Percentiles rank a stretch among this genome's conserved stretches.
phyloP scores from a whole-genome alignment of 2,797 vertebrate genomes.

The Danionella dracula region DNA sequence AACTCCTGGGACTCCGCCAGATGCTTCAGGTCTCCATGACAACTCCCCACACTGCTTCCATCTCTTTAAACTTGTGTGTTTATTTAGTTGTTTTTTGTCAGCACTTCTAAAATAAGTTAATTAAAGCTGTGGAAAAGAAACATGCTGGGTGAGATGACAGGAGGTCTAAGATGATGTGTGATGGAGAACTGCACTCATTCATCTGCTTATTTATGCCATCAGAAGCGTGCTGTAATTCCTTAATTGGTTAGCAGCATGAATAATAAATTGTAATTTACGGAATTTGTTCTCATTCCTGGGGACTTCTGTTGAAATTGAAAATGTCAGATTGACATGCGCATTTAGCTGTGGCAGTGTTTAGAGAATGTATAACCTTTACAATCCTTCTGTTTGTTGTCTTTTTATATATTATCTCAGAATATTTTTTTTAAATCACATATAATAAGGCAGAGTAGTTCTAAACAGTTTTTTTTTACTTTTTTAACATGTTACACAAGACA shows the following conservation, averaged over 20 bases:
- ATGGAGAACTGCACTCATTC: conserved; percentile 70
- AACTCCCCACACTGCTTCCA: conserved; percentile 65
- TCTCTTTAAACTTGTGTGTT: conserved; percentile 65
- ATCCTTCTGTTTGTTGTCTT: background rate
- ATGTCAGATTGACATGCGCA: background rate
- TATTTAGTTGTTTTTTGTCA: conserved; percentile 69
- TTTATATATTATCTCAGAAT: too few relatives aligned
- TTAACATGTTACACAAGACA: background rate
- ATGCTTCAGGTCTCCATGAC: conserved; percentile 76
- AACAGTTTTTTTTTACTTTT: too few relatives aligned
- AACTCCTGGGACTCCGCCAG: conserved; percentile 72
- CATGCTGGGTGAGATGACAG: conserved; percentile 71
- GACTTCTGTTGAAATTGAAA: conserved; percentile 31
- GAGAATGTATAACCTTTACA: background rate
- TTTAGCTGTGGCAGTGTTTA: background rate
- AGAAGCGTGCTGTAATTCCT: conserved; percentile 60
- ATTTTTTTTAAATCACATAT: background rate
- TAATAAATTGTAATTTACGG: conserved; percentile 31
- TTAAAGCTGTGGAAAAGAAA: conserved; percentile 67
- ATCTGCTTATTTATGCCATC: conserved; percentile 63
- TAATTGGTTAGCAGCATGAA: conserved; percentile 60
- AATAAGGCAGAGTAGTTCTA: too few relatives aligned
- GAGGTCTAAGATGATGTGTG: conserved; percentile 70
- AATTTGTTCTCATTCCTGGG: background rate
- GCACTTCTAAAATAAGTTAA: conserved; percentile 75